Evolutionary conservation across 2,113 vertebrate genomes (phyloP), one percentile per base, ranked within the genome.

Genomic region (Hymenochirus boettgeri): DNA sequence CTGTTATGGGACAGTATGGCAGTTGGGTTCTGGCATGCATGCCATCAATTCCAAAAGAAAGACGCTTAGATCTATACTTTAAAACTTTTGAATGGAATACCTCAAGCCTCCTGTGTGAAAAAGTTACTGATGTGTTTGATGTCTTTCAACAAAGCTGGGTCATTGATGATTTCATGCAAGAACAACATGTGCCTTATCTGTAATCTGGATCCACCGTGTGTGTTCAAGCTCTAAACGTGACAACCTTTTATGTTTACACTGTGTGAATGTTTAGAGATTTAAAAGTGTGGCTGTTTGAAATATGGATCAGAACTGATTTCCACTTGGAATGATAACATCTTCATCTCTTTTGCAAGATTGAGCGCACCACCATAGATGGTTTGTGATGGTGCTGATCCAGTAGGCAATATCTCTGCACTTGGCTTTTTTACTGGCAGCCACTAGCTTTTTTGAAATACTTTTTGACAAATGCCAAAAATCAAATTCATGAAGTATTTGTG

Each of bases 331-430:
- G n/a, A 33, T 19, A 10, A 61, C 31, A 18, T 33, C 18, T 22
- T 61, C 7, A 17, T 61, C 42, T 33, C 51, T 25, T 2, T 51
- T 5, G 22, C 46, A 61, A 7, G 59, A 51, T 46, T 50, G 48
- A 1, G 29, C 18, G 12, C 27, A 50, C 59, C 59, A 61, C 59
- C 59, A 61, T 3, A 61, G 31, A 31, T 61, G 59, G 3, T 47
- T 50, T 37, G 21, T 35, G 7, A 35, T 33, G 1, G 46, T 25
- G 1, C 13, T 22, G 2, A 17, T 22, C 59, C 59, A 61, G 9
- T 35, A 7, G 2, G 15, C 29, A 2, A 61, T 19, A 17, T 50
- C 15, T n/a, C n/a, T n/a, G n/a, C n/a, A n/a, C n/a, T n/a, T n/a
- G n/a, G n/a, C n/a, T n/a, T n/a, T n/a, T n/a, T n/a, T n/a, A n/a